Evolutionary conservation across 1,140 invertebrate genomes (phyloP), one percentile per base, ranked within the genome.

Genomic region (Zaprionus vittiger): DNA sequence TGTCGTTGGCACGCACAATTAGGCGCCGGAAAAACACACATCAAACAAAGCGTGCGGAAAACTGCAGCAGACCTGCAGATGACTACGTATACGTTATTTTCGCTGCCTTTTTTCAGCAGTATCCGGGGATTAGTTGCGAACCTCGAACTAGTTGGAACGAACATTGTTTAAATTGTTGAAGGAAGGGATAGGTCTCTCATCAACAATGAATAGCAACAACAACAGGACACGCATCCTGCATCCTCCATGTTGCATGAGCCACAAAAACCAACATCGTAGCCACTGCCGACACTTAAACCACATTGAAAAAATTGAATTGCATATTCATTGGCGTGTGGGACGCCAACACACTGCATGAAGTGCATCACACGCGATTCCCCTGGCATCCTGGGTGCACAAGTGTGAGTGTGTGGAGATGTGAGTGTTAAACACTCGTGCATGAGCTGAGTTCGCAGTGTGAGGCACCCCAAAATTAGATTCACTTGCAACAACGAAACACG

Each of bases 1-100:
- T 75, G 66, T 70, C 41, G 17, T 31, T 70, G 17, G 31, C 66
- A 70, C 59, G 59, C 73, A 75, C 66, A 70, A 75, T 75, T 75
- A 63, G 56, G 37, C 17, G 59, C 24, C 52, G 56, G 38, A 63
- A 74, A 73, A 70, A 75, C 59, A 41, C 59, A 22, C 57, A 61
- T 56, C 52, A 75, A 63, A 70, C 73, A 63, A 63, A 70, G 52
- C 73, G 66, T 41, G 15, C 15, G 49, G 28, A 70, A 47, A 73
- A 47, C 41, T 17, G 41, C 41, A 47, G 41, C 5, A 17, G 41
- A 17, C n/a, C 38, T 1, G 5, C 38, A 41, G 5, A n/a, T 7
- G 15, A 64, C 31, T 67, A 37, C 59, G 52, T 70, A 70, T 70
- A 70, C 66, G 66, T 57, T 63, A 63, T 63, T 70, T 74, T 47